A percentile compares a stretch with the other conserved stretches of the same genome.
Evolutionary conservation across 2,113 vertebrate species (phyloP).

Genomic region (Tyto alba): DNA sequence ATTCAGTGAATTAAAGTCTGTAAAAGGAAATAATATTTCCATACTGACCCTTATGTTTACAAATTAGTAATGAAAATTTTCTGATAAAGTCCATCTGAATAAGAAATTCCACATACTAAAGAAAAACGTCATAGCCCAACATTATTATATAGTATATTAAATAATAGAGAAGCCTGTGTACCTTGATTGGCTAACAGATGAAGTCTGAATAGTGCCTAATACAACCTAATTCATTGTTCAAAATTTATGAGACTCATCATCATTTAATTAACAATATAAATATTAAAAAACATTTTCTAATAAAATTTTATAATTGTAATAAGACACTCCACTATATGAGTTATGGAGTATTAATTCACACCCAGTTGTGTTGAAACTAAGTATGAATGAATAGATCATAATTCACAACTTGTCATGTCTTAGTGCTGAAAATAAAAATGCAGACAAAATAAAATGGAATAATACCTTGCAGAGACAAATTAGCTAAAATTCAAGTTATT

Average conservation of each 20-base stretch:
- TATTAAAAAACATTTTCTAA: slow-evolving; percentile 76
- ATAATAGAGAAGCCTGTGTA: slow-evolving; percentile 33
- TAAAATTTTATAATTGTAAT: slow-evolving; percentile 78
- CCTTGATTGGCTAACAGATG: slow-evolving; percentile 59
- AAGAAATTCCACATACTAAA: neutral
- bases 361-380: slow-evolving; percentile 67
- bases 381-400: slow-evolving; percentile 65
- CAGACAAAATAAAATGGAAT: slow-evolving; percentile 51
- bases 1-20: neutral
- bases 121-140: neutral
- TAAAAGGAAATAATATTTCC: neutral
- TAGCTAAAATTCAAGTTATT: slow-evolving; percentile 48
- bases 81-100: neutral
- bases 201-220: slow-evolving; percentile 62
- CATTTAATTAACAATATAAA: slow-evolving; percentile 78
- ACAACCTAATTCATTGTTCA: slow-evolving; percentile 61
- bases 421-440: slow-evolving; percentile 64
- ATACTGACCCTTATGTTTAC: neutral
- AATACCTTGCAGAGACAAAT: slow-evolving; percentile 34
- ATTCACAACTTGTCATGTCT: slow-evolving; percentile 49
- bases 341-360: slow-evolving; percentile 71
- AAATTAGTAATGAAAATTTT: neutral
- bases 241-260: slow-evolving; percentile 70
- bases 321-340: slow-evolving; percentile 64
- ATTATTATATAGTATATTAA: neutral